Evolutionary conservation across 2,888 invertebrate species (phyloP).

Genomic region (Phengaris arion): DNA sequence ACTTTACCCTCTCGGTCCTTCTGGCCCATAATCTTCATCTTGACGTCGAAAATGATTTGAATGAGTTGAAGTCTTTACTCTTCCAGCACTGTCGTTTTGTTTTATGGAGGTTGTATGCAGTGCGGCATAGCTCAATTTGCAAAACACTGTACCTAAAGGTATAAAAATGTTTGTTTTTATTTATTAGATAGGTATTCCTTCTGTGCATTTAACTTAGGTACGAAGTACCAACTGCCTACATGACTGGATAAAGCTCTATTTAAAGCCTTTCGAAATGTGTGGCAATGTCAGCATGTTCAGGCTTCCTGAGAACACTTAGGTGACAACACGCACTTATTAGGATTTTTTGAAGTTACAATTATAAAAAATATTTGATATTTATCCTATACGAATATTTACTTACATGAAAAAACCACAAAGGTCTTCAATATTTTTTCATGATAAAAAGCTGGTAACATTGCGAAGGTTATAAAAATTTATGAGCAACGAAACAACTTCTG

Average conservation of each 20-base stretch:
- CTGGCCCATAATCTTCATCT: neutral
- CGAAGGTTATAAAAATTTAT: neutral
- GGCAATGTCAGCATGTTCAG: too few relatives aligned
- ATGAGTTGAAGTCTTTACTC: neutral
- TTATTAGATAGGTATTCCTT: too few relatives aligned
- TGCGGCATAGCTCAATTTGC: neutral
- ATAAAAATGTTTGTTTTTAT: too few relatives aligned
- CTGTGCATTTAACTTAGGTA: too few relatives aligned
- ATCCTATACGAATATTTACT: neutral
- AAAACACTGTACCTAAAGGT: neutral
- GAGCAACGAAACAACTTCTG: neutral
- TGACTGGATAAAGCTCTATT: too few relatives aligned
- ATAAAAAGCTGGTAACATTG: neutral
- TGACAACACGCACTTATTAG: neutral
- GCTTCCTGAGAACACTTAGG: neutral
- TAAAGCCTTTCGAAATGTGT: too few relatives aligned
- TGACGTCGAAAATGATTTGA: neutral
- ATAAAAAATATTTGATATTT: too few relatives aligned
- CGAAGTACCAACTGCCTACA: too few relatives aligned
- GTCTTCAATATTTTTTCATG: slow-evolving; percentile 7
- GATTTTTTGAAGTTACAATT: neutral
- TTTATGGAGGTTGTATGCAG: neutral
- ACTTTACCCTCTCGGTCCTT: neutral
- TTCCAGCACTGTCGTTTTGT: neutral
- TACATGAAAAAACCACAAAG: neutral